Evolutionary conservation across 2,113 vertebrate species (phyloP).

Genomic region (Cygnus atratus): DNA sequence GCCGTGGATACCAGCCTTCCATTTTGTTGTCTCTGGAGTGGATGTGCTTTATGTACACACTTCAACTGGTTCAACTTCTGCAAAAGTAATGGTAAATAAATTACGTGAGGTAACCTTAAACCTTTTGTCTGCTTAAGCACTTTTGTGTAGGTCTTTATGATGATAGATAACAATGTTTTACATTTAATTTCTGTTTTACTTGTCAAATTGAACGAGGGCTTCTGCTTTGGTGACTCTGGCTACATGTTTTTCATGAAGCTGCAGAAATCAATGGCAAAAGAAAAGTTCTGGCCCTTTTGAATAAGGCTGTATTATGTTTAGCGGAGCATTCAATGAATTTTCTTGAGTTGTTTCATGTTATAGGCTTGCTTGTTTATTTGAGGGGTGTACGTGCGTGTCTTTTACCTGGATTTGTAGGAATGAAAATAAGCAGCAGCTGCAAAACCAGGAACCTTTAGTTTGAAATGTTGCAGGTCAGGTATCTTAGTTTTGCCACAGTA

Average conservation of each 20-base stretch:
- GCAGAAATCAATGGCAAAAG: not conserved
- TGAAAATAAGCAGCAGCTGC: not conserved
- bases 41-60: not conserved
- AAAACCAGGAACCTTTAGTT: not conserved
- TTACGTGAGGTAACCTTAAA: not conserved
- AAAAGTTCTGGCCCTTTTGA: not conserved
- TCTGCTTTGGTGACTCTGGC: not conserved
- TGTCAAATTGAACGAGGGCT: not conserved
- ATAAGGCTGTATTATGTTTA: not conserved
- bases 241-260: not conserved
- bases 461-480: not conserved
- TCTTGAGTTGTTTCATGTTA: not conserved
- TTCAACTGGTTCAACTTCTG: conserved; percentile 9
- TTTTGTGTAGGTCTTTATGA: not conserved
- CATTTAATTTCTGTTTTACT: not conserved
- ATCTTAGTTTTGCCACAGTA: not conserved
- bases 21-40: not conserved
- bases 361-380: not conserved
- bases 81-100: not conserved
- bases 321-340: not conserved
- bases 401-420: not conserved
- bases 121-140: not conserved
- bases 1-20: not conserved
- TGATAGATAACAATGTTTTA: not conserved
- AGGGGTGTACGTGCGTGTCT: accelerated